Evolutionary conservation across 2,888 invertebrate species (phyloP), one percentile per base, ranked within the genome.

Genomic region (Eretmocerus hayati): DNA sequence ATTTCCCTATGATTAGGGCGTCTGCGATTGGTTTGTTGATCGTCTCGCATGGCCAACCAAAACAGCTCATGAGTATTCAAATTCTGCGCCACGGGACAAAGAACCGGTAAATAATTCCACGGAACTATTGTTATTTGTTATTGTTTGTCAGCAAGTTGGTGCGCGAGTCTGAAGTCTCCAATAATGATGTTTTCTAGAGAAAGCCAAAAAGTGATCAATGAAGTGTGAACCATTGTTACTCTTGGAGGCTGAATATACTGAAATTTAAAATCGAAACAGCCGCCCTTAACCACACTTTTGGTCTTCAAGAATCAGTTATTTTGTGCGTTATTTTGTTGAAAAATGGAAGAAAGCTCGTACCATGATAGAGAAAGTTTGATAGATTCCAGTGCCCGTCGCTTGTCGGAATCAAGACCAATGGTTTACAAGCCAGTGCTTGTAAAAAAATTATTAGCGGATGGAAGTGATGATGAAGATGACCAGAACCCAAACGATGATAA

Each of bases 391-490:
- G 26, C 23, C n/a, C 30, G 38, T 36, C 42, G 53, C 13, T n/a
- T 52, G 2, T 47, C 48, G 4, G 48, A 50, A 26, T 40, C 52
- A 35, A 31, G 53, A 37, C 21, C 59, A 55, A 44, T 58, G 13
- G 60, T 40, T 50, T 57, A 58, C 52, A 60, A 60, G 23, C 68
- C 68, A 4, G 53, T 67, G 5, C 56, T 63, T 9, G 59, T 69
- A 5, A 65, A 66, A 49, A 61, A 58, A 2, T 53, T 66, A 13
- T 41, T 65, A 36, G 62, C 54, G 20, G 67, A 69, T 36, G 61
- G 62, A 5, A 59, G 56, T 37, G 55, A 57, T 40, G 63, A 64
- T 42, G 61, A 64, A 2, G 65, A 62, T 42, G 56, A 62, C 15
- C 58, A 55, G 15, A 3, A 47, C 13, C 36, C 30, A 6, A 55